Evolutionary conservation across 2,797 vertebrate genomes (phyloP).

Genomic region (Mus caroli): DNA sequence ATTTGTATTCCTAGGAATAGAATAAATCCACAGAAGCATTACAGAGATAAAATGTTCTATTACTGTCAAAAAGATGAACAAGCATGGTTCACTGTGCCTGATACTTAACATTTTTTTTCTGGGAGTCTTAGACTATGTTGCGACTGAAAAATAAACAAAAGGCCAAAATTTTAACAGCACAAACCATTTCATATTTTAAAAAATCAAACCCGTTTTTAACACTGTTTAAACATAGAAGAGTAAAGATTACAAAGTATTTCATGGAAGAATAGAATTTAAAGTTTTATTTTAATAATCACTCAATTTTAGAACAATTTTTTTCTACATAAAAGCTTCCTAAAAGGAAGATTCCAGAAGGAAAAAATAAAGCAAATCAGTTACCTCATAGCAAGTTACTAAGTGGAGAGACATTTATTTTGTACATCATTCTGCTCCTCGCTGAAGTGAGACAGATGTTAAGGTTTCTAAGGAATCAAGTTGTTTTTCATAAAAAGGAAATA

Average conservation of each 20-base stretch:
- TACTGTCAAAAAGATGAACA: constrained; percentile 75
- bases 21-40: constrained; percentile 66
- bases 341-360: background rate
- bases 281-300: background rate
- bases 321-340: background rate
- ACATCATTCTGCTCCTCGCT: background rate
- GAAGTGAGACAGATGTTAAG: background rate
- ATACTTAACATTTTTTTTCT: constrained; percentile 46
- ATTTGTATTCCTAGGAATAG: constrained; percentile 56
- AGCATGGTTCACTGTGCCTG: background rate
- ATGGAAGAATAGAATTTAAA: background rate
- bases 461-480: background rate
- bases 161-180: background rate
- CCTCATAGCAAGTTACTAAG: background rate
- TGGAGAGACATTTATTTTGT: background rate
- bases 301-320: background rate
- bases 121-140: background rate
- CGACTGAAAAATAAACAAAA: constrained; percentile 38
- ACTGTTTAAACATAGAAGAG: background rate
- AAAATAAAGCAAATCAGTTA: background rate
- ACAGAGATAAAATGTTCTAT: constrained; percentile 64
- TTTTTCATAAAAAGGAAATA: background rate
- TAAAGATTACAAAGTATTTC: background rate
- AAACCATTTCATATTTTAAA: background rate
- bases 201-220: background rate